Base-by-base conservation (phyloP, 2,113 vertebrate species). In the Rhinichthys klamathensis region DNA sequence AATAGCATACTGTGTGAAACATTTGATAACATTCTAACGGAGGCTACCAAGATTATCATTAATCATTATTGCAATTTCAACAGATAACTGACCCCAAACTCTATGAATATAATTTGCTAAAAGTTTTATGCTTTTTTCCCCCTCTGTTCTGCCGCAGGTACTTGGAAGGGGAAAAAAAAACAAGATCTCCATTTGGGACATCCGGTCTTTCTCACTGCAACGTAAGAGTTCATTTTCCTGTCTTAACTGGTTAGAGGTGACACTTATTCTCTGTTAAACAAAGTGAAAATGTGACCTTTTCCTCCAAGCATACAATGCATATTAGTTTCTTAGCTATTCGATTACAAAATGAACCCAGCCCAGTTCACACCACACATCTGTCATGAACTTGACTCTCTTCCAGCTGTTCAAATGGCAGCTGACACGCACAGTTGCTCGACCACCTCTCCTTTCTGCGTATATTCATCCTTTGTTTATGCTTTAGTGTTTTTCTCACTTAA, bases 171-270 rank as follows among this genome's bases (percentile, higher is more conserved):
- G 3, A 61, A 79, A 35, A 30, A 30, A 54, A 21, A 21, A 54
- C 38, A 10, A 27, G 35, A 63, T 63, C 38, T 63, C n/a, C 38
- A 70, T 70, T 80, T 60, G 67, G 32, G 56, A 80, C 35, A 61
- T 38, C 74, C 58, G 44, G 35, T 65, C 18, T 46, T 41, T 49
- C 25, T 51, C n/a, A 80, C 77, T 82, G 73, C 79, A 77, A 77
- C 21, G 83, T 88, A 85, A 88, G 79, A 69, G n/a, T 49, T 80
- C 5, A 60, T 13, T 60, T 87, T 82, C 32, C 32, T 23, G n/a
- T 80, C 49, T 60, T 69, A 69, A 54, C 9, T 69, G 8, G 27
- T 75, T 78, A 35, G 23, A 56, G 15, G 74, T 13, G 73, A 61
- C 12, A 6, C 32, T 25, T 15, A 49, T 49, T 61, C 49, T 21